Base-by-base conservation (phyloP, 1,140 invertebrate species). In the Pogonomyrmex californicus region DNA sequence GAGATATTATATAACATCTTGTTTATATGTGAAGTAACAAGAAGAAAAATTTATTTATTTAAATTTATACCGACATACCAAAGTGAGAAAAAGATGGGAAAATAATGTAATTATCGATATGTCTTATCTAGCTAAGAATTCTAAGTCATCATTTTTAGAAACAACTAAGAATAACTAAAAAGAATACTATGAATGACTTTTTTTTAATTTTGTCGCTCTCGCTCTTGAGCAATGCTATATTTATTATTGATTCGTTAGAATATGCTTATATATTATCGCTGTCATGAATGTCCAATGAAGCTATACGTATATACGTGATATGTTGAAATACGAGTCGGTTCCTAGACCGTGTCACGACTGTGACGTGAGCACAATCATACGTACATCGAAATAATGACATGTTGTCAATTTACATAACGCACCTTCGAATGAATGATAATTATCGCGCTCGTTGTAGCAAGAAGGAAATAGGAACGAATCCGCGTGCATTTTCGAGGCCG, bases 391-490 rank as follows among this genome's bases (percentile, higher is more conserved):
- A 82, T 76, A 70, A 60, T 79, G 85, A 87, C 10, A 86, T 44
- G 77, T 41, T 54, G 36, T 17, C 56, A 63, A 86, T 90, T 89
- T 90, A 77, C 73, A 85, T 89, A 89, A 87, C 66, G 68, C 85
- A 51, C 33, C 63, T 68, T 23, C 23, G 41, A 30, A 63, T n/a
- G 44, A 41, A 70, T 47, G 14, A 89, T 58, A 75, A 85, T 87
- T 75, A 87, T 54, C n/a, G 33, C 30, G 44, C 14, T 54, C 63
- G 56, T 75, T 73, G 41, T 41, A 51, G 58, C 71, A 33, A 78
- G 44, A 60, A 49, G 33, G 12, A 12, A 68, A 68, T 62, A 17
- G n/a, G n/a, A n/a, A n/a, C 54, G 54, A 47, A 77, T 85, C 44
- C 12, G 12, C 30, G 54, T 75, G 68, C 44, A 47, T 77, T 85